Evolutionary conservation across 2,113 vertebrate genomes (phyloP).

Genomic region (Ailuropoda melanoleuca): DNA sequence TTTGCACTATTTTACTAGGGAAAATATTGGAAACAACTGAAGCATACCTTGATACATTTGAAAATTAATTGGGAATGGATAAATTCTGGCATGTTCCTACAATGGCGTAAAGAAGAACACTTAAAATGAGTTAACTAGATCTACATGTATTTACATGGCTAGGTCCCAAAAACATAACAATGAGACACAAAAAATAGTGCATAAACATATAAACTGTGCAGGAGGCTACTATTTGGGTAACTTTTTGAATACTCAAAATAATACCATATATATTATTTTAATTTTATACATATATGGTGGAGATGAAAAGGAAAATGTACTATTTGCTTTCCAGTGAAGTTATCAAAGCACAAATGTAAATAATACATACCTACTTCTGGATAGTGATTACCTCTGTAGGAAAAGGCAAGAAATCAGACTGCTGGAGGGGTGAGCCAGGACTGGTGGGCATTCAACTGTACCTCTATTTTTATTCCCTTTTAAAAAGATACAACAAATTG

Average conservation of each 20-base stretch:
- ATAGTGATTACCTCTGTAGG: not conserved
- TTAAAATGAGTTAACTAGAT: not conserved
- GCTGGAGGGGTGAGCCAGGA: not conserved
- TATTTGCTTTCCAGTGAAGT: not conserved
- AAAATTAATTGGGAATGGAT: not conserved
- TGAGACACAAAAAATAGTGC: not conserved
- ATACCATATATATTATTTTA: not conserved
- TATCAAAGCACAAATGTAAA: not conserved
- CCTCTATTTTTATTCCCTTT: not conserved
- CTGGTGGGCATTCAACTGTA: not conserved
- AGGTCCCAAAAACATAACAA: not conserved
- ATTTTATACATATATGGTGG: not conserved
- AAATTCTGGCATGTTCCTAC: not conserved
- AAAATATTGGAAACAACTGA: not conserved
- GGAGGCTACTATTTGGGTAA: not conserved
- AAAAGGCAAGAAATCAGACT: not conserved
- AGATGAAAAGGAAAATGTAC: not conserved
- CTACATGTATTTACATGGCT: not conserved
- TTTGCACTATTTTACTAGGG: not conserved
- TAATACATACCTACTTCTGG: not conserved
- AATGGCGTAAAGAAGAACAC: not conserved
- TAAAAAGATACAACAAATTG: not conserved
- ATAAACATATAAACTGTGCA: not conserved
- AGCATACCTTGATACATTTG: not conserved
- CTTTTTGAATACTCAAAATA: slow-evolving; percentile 6